Conservation (phyloP, 2,797 vertebrate genomes). For the Psittacula derbiana region DNA sequence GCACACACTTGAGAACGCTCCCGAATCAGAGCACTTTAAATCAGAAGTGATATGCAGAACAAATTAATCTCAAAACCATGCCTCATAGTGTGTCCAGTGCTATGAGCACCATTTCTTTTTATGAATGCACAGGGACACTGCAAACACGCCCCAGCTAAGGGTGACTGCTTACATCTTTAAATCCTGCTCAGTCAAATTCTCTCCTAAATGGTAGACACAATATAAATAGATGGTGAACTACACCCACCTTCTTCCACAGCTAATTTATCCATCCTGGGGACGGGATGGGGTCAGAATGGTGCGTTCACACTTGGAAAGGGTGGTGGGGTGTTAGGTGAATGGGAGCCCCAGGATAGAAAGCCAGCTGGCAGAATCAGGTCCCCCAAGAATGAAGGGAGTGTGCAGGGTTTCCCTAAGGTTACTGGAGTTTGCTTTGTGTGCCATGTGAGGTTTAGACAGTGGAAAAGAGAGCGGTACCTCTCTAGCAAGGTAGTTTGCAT, state of each 20-base stretch:
- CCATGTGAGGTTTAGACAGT: background rate
- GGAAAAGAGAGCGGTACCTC: background rate
- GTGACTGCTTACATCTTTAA: background rate
- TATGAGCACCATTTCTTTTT: background rate
- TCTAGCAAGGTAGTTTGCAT: background rate
- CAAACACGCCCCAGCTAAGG: background rate
- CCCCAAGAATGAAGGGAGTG: rapidly evolving
- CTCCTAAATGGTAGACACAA: background rate
- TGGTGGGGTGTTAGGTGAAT: background rate
- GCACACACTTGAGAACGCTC: background rate
- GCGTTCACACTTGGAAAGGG: background rate
- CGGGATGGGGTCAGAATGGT: background rate
- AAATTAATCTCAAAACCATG: background rate
- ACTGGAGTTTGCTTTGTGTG: background rate
- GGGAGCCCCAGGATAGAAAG: background rate
- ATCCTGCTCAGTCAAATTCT: background rate
- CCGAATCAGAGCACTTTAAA: background rate
- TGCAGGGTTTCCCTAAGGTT: background rate
- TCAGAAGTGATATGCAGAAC: background rate
- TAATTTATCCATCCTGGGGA: background rate
- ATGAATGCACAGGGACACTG: background rate
- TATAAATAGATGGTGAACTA: background rate
- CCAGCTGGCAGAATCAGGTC: rapidly evolving
- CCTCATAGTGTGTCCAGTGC: background rate
- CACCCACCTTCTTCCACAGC: background rate